Evolutionary conservation across 2,888 invertebrate genomes (phyloP).

Genomic region (Thysanoteuthis rhombus): DNA sequence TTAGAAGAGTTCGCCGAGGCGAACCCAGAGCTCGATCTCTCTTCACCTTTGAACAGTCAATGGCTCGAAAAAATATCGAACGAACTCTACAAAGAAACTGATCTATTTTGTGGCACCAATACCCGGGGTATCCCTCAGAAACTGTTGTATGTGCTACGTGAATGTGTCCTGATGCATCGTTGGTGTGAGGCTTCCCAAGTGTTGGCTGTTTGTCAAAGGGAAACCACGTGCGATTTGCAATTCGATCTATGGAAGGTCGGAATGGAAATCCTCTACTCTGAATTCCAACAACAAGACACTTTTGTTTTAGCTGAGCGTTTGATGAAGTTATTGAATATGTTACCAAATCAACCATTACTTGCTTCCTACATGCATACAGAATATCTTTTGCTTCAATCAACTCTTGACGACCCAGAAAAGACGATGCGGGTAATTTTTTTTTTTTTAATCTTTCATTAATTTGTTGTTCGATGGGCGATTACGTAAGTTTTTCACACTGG

Average conservation of each 20-base stretch:
- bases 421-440: background rate
- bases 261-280: background rate
- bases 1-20: background rate
- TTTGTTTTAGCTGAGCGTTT: background rate
- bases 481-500: too few relatives aligned
- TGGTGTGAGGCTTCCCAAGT: background rate
- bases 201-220: background rate
- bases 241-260: background rate
- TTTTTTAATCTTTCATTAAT: background rate
- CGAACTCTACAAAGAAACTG: background rate
- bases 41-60: background rate
- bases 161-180: background rate
- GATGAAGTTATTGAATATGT: background rate
- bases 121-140: slow-evolving; percentile 12
- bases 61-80: background rate
- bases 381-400: background rate
- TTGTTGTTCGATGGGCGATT: too few relatives aligned
- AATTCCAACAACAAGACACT: background rate
- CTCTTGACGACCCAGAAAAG: background rate
- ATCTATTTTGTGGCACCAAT: background rate
- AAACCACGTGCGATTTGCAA: background rate
- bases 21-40: background rate
- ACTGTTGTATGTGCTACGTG: background rate
- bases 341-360: background rate
- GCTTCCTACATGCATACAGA: background rate